Evolutionary conservation across 2,113 vertebrate genomes (phyloP).

Genomic region (Bubo bubo): DNA sequence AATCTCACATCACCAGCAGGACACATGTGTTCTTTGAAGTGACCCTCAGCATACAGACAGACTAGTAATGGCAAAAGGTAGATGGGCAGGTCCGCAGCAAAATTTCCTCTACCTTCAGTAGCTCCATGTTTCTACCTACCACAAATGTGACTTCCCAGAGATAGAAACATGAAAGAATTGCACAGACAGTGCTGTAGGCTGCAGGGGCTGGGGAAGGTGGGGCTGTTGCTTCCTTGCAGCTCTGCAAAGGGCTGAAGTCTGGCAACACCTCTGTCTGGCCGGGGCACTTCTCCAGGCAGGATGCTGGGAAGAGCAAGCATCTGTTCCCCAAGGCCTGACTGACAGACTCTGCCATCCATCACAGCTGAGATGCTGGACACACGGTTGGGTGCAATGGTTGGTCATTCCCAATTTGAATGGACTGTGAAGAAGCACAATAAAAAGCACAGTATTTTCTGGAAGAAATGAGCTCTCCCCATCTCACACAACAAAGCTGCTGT

Average conservation of each 20-base stretch:
- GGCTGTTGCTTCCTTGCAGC: not conserved
- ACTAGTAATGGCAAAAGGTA: not conserved
- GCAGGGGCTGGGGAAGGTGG: not conserved
- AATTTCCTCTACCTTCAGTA: not conserved
- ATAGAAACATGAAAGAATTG: not conserved
- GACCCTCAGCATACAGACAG: not conserved
- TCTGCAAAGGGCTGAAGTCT: not conserved
- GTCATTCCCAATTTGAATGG: not conserved
- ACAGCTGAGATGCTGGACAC: not conserved
- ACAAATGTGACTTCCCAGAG: not conserved
- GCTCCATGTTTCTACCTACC: not conserved
- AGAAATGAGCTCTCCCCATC: not conserved
- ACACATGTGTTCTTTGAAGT: not conserved
- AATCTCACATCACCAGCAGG: not conserved
- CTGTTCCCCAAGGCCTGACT: fast-evolving
- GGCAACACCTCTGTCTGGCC: not conserved
- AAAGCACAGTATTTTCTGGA: not conserved
- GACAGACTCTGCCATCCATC: not conserved
- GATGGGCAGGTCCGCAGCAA: not conserved
- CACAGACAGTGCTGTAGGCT: not conserved
- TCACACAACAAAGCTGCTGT: not conserved
- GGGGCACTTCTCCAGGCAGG: not conserved
- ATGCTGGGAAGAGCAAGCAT: not conserved
- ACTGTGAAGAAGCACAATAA: not conserved
- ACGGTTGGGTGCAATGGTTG: not conserved